Base-by-base conservation (phyloP, 1,140 invertebrate genomes). In the Drosophila teissieri region DNA sequence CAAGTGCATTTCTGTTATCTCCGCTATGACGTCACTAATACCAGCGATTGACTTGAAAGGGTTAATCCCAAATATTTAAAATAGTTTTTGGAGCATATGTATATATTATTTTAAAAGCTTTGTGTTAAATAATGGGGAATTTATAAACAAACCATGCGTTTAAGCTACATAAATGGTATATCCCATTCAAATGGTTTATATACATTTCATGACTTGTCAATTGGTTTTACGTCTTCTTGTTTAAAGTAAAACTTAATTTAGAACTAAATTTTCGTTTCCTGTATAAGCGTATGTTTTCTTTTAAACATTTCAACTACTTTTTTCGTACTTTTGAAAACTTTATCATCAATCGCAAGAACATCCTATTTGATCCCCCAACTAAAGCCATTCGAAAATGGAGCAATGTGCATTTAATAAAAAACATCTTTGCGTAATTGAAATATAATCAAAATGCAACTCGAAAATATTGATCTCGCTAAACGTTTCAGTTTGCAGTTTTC, bases 1-100 rank as follows among this genome's bases (percentile, higher is more conserved):
- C 79, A 88, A 88, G 82, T 86, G 78, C 75, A 75, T 72, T 82
- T 67, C 42, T 67, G 74, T 61, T 84, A 51, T 83, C 80, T 69
- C 48, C 56, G 60, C 73, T 83, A 83, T 83, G 80, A 83, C 80
- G 80, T 83, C 80, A 83, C 65, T 83, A 54, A 52, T 45, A 52
- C 22, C 40, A 40, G 19, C 36, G 42, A 8, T 14, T 39, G 22
- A 8, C 64, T 54, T 24, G 10, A 2, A 40, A 69, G 51, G 67
- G 63, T 48, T 68, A 45, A 52, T 15, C 8, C 4, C 2, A 17
- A 22, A 24, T 22, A 31, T 31, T 31, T 31, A 7, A 8, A 31
- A 8, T 31, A 31, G 27, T 11, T 36, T 24, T 22, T 4, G 0
- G 2, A 11, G 19, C 14, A 24, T 4, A 24, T 24, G 4, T 4